Percentiles rank a stretch among this genome's conserved stretches.
These are phyloP conservation scores for Grapholita molesta DNA, from an alignment of 1,140 invertebrate species.

Conservation along the genomic window DNA sequence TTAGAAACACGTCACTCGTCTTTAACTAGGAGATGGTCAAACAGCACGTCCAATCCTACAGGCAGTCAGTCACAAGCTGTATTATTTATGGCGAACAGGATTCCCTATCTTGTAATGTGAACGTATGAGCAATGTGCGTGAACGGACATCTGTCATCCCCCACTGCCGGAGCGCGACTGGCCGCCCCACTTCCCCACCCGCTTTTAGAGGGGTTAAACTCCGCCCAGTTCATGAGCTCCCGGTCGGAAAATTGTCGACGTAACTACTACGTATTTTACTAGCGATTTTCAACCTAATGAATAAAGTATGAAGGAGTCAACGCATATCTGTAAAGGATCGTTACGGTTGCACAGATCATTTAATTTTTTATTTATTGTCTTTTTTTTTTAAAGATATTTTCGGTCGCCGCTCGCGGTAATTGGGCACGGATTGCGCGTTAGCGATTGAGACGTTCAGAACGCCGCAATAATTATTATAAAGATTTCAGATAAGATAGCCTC, in stretches of 20 bases:
- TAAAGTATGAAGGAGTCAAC: conserved; percentile 15
- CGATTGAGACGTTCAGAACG: conserved; percentile 65
- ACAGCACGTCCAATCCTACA: neutral
- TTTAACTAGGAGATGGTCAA: neutral
- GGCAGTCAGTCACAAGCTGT: conserved; percentile 19
- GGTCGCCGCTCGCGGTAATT: conserved; percentile 53
- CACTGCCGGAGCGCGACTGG: conserved; percentile 53
- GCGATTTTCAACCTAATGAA: conserved; percentile 31
- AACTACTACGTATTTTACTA: conserved; percentile 18
- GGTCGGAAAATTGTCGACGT: conserved; percentile 22
- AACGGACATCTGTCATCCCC: conserved; percentile 67
- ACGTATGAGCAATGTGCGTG: conserved; percentile 54
- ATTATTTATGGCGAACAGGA: conserved; percentile 66
- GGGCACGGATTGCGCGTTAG: conserved; percentile 46
- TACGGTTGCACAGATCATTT: conserved; percentile 47
- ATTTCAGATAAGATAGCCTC: conserved; percentile 58
- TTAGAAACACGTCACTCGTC: conserved; percentile 2
- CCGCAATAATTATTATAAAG: conserved; percentile 73
- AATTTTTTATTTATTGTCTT: conserved; percentile 58
- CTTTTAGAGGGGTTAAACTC: conserved; percentile 41
- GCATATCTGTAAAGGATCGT: neutral
- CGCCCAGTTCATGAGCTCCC: conserved; percentile 40
- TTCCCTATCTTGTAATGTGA: conserved; percentile 55
- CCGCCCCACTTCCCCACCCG: conserved; percentile 35
- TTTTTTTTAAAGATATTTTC: conserved; percentile 64